Evolutionary conservation across 2,113 vertebrate genomes (phyloP).

Genomic region (Psittacara wagleri): DNA sequence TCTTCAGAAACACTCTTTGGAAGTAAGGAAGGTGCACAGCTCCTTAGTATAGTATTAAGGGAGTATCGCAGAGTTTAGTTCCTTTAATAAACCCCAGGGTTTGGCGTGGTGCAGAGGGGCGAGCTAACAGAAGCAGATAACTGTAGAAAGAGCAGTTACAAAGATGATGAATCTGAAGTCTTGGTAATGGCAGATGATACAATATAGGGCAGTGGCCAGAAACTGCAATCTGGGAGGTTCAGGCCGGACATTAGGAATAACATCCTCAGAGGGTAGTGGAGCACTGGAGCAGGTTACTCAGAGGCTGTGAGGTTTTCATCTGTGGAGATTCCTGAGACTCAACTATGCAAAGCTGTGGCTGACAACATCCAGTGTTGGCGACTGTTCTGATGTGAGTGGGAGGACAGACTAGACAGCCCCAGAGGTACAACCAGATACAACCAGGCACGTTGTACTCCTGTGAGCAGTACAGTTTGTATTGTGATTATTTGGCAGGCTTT

Average conservation of each 20-base stretch:
- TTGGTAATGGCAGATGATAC: not conserved
- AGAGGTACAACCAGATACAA: not conserved
- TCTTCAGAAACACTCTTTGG: not conserved
- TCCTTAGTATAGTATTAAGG: not conserved
- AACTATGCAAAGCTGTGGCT: not conserved
- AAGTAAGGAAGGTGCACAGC: not conserved
- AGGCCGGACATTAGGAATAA: no score
- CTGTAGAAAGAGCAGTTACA: not conserved
- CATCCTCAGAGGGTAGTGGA: not conserved
- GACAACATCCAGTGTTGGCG: accelerated
- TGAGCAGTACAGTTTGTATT: not conserved
- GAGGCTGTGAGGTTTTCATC: not conserved
- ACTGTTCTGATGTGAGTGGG: not conserved
- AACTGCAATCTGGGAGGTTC: not conserved
- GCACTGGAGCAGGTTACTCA: not conserved
- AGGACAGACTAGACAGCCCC: not conserved
- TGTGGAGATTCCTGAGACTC: not conserved
- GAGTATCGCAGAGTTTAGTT: not conserved
- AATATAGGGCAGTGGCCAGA: not conserved
- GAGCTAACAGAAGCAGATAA: not conserved
- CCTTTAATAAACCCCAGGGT: not conserved
- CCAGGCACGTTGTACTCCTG: not conserved
- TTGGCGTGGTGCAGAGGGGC: not conserved
- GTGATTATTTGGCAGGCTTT: not conserved
- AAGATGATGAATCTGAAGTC: not conserved